These are phyloP conservation scores for Ptilodon capucinus DNA, from an alignment of 2,888 invertebrate species.

Conservation along the genomic window DNA sequence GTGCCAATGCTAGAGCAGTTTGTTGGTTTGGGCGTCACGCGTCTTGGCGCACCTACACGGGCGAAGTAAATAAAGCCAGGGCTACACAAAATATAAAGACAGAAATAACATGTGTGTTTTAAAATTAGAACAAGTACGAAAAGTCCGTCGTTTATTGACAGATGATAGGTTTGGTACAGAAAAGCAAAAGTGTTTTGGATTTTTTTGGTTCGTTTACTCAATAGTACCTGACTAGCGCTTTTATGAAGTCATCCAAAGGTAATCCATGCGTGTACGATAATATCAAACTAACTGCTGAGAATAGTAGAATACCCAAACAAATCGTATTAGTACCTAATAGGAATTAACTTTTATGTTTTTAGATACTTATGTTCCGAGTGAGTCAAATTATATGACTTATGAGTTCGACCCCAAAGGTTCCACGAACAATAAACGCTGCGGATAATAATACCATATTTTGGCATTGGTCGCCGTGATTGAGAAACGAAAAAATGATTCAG, in stretches of 20 bases:
- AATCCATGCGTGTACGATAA: too few relatives aligned
- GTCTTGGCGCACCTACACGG: constrained; percentile 74
- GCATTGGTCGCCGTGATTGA: constrained; percentile 54
- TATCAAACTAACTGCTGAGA: too few relatives aligned
- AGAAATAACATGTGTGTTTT: constrained; percentile 59
- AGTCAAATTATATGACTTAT: not conserved
- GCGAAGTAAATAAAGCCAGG: constrained; percentile 70
- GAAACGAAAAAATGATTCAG: constrained; percentile 65
- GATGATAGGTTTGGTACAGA: not conserved
- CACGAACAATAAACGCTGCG: constrained; percentile 5
- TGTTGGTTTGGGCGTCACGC: constrained; percentile 69
- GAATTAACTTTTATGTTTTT: too few relatives aligned
- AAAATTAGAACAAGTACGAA: constrained; percentile 46
- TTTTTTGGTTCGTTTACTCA: too few relatives aligned
- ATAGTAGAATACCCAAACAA: too few relatives aligned
- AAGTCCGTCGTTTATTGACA: constrained; percentile 43
- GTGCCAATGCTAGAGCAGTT: constrained; percentile 76
- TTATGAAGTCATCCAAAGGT: too few relatives aligned
- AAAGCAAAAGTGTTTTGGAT: too few relatives aligned
- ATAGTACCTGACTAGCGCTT: too few relatives aligned
- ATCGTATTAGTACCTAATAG: too few relatives aligned
- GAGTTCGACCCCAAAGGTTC: not conserved
- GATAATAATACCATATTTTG: constrained; percentile 45
- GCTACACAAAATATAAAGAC: constrained; percentile 69
- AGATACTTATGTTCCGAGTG: not conserved